Evolutionary conservation across 2,888 invertebrate genomes (phyloP).

Genomic region (Parelbella ahira): DNA sequence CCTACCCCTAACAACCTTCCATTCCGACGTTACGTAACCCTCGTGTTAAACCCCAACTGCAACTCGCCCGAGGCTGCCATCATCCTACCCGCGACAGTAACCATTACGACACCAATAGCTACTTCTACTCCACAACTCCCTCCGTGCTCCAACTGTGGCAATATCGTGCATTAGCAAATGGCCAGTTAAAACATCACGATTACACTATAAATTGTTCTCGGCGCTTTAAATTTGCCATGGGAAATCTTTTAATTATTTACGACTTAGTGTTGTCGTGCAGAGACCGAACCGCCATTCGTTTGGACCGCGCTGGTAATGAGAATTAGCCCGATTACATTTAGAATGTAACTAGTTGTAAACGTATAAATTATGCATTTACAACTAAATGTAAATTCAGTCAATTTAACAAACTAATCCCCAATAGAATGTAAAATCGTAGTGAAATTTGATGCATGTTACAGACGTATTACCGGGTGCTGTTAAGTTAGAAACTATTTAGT

Average conservation of each 20-base stretch:
- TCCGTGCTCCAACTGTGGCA: constrained; percentile 34
- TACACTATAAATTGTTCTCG: constrained; percentile 49
- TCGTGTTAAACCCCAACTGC: constrained; percentile 45
- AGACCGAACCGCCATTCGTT: constrained; percentile 28
- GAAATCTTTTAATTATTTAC: constrained; percentile 47
- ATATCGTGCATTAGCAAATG: constrained; percentile 55
- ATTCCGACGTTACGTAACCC: constrained; percentile 58
- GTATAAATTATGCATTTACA: constrained; percentile 11
- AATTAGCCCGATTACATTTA: constrained; percentile 19
- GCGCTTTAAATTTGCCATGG: constrained; percentile 40
- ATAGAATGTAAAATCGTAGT: too few species aligned
- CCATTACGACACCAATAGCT: constrained; percentile 47
- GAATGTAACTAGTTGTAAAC: constrained; percentile 15
- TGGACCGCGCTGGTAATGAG: constrained; percentile 20
- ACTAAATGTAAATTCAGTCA: not conserved
- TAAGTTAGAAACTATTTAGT: too few species aligned
- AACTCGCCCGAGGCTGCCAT: constrained; percentile 59
- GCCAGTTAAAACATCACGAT: constrained; percentile 49
- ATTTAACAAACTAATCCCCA: too few species aligned
- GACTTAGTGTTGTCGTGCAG: constrained; percentile 34
- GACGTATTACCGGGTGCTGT: too few species aligned
- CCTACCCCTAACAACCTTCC: constrained; percentile 57
- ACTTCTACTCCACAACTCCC: constrained; percentile 42
- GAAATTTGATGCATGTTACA: too few species aligned
- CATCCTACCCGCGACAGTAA: constrained; percentile 55